These are phyloP conservation scores for Lasioglossum villosulum DNA, from an alignment of 2,888 invertebrate genomes.

Conservation along the genomic window DNA sequence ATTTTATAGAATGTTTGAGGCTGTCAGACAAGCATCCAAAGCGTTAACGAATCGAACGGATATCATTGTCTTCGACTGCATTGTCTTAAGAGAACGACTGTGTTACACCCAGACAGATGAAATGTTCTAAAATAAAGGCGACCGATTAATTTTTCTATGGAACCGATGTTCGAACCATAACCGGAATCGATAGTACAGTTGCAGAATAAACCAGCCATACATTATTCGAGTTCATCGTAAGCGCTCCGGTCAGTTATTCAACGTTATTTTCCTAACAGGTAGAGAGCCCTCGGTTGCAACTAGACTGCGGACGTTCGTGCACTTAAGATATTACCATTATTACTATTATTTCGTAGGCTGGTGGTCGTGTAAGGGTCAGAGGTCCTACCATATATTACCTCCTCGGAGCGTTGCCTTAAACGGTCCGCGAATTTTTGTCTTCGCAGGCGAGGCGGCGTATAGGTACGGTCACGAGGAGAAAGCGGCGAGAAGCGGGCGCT, in stretches of 20 bases:
- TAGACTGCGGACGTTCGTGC: neutral
- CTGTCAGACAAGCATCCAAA: neutral
- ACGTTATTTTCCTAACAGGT: neutral
- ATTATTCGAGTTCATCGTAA: neutral
- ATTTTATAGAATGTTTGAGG: neutral
- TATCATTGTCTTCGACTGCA: neutral
- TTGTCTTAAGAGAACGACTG: neutral
- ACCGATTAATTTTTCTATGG: neutral
- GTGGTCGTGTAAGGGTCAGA: constrained; percentile 21
- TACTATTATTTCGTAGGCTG: neutral
- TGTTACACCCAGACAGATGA: neutral
- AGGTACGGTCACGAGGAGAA: constrained; percentile 54
- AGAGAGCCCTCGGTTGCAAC: neutral
- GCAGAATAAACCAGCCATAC: neutral
- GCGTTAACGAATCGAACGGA: too few relatives aligned
- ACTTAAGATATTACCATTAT: constrained; percentile 14
- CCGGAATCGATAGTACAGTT: neutral
- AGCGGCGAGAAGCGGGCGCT: constrained; percentile 49
- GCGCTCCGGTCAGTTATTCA: neutral
- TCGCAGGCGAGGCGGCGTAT: neutral
- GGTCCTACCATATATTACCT: constrained; percentile 41
- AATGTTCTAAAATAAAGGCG: neutral
- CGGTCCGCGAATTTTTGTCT: constrained; percentile 41
- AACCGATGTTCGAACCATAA: too few relatives aligned
- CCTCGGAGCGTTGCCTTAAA: constrained; percentile 29